These are phyloP conservation scores for Chaetorhynchus papuensis DNA, from an alignment of 2,113 vertebrate genomes.

Conservation along the genomic window DNA sequence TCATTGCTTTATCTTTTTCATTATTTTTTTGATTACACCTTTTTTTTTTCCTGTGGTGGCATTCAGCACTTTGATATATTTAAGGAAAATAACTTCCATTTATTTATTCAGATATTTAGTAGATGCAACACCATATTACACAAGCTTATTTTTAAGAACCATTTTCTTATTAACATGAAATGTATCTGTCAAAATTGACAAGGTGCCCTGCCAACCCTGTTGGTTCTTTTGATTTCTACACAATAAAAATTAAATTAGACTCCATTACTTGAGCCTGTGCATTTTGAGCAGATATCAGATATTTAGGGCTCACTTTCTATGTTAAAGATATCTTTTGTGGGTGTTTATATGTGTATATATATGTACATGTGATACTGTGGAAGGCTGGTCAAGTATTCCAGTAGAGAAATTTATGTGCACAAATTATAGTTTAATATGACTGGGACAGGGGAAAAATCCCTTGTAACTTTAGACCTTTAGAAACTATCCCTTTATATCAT, in stretches of 20 bases:
- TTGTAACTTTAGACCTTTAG: background rate
- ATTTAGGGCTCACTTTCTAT: background rate
- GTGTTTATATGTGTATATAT: background rate
- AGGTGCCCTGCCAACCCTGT: background rate
- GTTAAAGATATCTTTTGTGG: background rate
- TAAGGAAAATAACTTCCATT: background rate
- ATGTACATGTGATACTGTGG: background rate
- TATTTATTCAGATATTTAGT: background rate
- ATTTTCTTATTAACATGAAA: background rate
- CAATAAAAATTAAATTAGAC: background rate
- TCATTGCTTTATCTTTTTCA: background rate
- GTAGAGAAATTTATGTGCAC: background rate
- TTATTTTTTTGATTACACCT: accelerated
- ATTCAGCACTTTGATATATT: background rate
- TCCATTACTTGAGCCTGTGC: background rate
- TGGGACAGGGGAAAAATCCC: background rate
- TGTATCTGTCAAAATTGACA: background rate
- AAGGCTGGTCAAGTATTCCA: background rate
- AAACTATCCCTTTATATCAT: background rate
- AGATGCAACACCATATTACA: background rate
- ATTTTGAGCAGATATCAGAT: background rate
- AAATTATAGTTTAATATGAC: background rate
- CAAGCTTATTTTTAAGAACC: background rate
- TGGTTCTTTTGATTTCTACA: background rate
- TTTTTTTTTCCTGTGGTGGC: background rate